These are phyloP conservation scores for Agrochola circellaris DNA, from an alignment of 2,888 invertebrate genomes.

Conservation along the genomic window DNA sequence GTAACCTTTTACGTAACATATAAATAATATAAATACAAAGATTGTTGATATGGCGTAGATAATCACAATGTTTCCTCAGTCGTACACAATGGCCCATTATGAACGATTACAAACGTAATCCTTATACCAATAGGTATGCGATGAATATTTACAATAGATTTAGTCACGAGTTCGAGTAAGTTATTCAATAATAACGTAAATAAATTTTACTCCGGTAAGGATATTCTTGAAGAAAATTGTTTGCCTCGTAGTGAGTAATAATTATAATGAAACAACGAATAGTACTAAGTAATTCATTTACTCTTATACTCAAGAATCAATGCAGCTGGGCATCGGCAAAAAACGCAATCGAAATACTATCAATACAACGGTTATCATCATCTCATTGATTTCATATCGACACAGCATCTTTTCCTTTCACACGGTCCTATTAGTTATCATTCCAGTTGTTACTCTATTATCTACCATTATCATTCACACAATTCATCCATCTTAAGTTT, in stretches of 20 bases:
- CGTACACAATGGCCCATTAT: slow-evolving; percentile 80
- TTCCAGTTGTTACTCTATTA: neutral
- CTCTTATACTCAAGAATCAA: neutral
- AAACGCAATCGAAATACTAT: neutral
- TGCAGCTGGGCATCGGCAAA: neutral
- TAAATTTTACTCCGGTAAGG: slow-evolving; percentile 38
- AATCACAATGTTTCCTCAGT: slow-evolving; percentile 75
- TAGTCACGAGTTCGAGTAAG: slow-evolving; percentile 62
- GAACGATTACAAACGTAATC: slow-evolving; percentile 69
- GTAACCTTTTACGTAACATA: slow-evolving; percentile 55
- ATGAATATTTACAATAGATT: slow-evolving; percentile 64
- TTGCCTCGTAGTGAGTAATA: slow-evolving; percentile 4
- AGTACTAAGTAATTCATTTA: neutral
- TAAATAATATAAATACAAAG: slow-evolving; percentile 62
- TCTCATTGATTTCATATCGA: neutral
- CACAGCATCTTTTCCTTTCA: neutral
- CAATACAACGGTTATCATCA: neutral
- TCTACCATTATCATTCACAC: neutral
- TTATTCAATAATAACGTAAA: slow-evolving; percentile 44
- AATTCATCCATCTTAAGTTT: neutral
- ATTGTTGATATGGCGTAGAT: slow-evolving; percentile 64
- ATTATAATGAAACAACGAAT: neutral
- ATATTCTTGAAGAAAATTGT: slow-evolving; percentile 37
- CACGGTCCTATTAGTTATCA: neutral
- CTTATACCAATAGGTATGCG: slow-evolving; percentile 67